Percentiles rank a stretch among this genome's conserved stretches.
Conservation (phyloP, 1,140 invertebrate species). For the Riptortus pedestris region DNA sequence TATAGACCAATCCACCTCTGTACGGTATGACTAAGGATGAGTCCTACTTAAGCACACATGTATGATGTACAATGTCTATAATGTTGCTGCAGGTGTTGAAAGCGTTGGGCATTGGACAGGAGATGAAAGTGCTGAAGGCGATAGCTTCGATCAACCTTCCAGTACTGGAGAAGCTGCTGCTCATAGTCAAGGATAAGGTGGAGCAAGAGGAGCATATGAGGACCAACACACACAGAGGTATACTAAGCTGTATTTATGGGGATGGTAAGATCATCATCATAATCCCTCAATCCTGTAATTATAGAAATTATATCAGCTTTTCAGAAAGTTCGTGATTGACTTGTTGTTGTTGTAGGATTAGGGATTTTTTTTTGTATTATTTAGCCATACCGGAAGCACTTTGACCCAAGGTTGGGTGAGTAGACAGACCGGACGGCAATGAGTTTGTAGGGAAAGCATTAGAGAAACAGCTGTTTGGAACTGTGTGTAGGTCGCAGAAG, state of each 20-base stretch:
- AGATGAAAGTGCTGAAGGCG: not conserved
- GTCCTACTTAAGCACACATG: too few species aligned
- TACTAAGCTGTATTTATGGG: not conserved
- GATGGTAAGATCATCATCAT: not conserved
- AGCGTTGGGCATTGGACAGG: not conserved
- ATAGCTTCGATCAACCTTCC: not conserved
- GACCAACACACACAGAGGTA: not conserved
- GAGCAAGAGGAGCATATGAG: not conserved
- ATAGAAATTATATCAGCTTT: not conserved
- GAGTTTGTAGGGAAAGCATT: too few species aligned
- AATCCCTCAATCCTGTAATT: not conserved
- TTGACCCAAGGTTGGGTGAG: too few species aligned
- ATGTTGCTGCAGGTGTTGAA: not conserved
- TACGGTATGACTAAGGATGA: too few species aligned
- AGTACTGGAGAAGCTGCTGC: slow-evolving; percentile 5
- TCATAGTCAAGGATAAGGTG: slow-evolving; percentile 6
- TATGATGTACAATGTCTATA: not conserved
- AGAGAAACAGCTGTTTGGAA: too few species aligned
- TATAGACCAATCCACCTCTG: too few species aligned
- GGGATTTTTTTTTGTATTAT: too few species aligned
- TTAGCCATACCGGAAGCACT: too few species aligned
- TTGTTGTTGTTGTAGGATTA: too few species aligned
- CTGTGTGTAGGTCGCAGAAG: too few species aligned
- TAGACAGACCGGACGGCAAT: too few species aligned
- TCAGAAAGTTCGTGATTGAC: too few species aligned